Evolutionary conservation across 2,113 vertebrate genomes (phyloP).

Genomic region (Nycticorax nycticorax): DNA sequence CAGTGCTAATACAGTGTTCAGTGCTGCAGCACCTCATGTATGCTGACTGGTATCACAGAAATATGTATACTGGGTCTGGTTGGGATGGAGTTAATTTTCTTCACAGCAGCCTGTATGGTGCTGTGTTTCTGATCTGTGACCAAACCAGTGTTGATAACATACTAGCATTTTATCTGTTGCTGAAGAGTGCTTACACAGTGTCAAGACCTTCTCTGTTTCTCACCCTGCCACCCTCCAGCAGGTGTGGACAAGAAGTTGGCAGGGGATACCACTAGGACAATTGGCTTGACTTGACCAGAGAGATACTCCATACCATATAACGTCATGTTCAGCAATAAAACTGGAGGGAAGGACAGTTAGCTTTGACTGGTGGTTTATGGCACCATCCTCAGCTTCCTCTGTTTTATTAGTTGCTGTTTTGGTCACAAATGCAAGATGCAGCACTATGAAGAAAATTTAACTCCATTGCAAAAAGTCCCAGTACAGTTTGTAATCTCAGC

Average conservation of each 20-base stretch:
- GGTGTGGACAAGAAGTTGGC: not conserved
- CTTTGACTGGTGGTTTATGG: not conserved
- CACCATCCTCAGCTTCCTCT: not conserved
- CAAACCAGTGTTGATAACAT: not conserved
- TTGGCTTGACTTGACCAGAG: not conserved
- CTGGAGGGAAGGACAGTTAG: not conserved
- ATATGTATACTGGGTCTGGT: not conserved
- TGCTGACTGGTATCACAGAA: not conserved
- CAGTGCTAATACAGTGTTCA: too few relatives aligned
- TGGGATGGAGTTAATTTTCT: not conserved
- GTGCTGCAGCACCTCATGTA: not conserved
- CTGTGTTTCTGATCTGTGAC: not conserved
- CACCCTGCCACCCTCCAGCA: too few relatives aligned
- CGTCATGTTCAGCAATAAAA: rapidly evolving
- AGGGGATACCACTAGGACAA: not conserved
- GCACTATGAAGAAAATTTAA: not conserved
- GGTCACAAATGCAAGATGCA: not conserved
- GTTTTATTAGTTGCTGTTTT: rapidly evolving
- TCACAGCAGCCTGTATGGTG: not conserved
- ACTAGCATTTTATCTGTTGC: not conserved
- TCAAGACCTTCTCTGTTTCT: not conserved
- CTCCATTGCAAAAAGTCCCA: not conserved
- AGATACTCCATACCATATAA: not conserved
- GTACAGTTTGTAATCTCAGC: not conserved
- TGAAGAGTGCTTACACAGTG: not conserved